Base-by-base conservation (phyloP, 2,888 invertebrate species). In the Lasioglossum pauxillum region DNA sequence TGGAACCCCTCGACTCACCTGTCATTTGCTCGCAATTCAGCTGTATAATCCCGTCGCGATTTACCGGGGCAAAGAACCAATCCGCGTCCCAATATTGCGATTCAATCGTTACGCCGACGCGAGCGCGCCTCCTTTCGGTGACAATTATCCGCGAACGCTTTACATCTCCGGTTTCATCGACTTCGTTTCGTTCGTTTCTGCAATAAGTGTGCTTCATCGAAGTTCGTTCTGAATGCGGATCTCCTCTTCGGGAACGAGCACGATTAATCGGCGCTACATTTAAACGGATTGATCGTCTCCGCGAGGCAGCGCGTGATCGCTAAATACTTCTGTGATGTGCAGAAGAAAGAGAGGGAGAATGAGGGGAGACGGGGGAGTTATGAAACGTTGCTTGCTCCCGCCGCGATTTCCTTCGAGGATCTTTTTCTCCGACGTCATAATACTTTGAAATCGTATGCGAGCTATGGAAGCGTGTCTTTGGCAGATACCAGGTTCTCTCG, bases 141-240 rank as follows among this genome's bases (percentile, higher is more conserved):
- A 86, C 86, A 77, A 86, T 86, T 86, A 86, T 86, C 57, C 78
- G 38, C 27, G 75, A 86, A n/a, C 53, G 81, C 49, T 85, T 85
- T 78, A 67, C 80, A 69, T 80, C 80, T 67, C 60, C 75, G 78
- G 60, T 80, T 82, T 86, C 75, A 78, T 80, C 78, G 76, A 74
- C 78, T 46, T 69, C 77, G 49, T 77, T 77, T 77, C 77, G 69
- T 73, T 86, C 86, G 82, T 67, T 86, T 75, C 75, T 72, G 69
- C 78, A n/a, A 73, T n/a, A 49, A 87, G 83, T 75, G 76, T 81
- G 64, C 87, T 87, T 79, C 76, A 81, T 81, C 83, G 78, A 81
- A 78, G 87, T 83, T 87, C 73, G 75, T 76, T 86, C 60, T 53
- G 78, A 76, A 73, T 64, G 75, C 35, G 23, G 35, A 12, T 5